phyloP scores from a whole-genome alignment of 92 coral and sea anemone genomes.

The Bergia puertoricense region DNA sequence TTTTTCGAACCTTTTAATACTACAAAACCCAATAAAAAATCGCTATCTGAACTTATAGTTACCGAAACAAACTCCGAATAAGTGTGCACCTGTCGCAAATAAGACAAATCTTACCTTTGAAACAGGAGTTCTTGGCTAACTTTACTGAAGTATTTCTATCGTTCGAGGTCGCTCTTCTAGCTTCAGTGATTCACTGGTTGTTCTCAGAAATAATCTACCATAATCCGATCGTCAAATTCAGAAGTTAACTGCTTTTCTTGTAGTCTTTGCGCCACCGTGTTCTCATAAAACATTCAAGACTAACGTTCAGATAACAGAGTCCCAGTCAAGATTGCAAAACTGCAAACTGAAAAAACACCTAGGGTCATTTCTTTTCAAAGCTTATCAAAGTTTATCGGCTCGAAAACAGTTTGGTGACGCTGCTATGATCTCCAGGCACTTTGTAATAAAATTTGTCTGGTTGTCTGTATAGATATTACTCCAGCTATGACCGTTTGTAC shows the following conservation, averaged over 20 bases:
- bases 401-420: background rate
- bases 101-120: conserved; percentile 10
- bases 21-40: background rate
- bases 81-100: conserved; percentile 20
- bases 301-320: background rate
- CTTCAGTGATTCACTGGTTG: too few species aligned
- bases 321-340: background rate
- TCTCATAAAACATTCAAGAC: conserved; percentile 8
- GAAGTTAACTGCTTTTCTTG: background rate
- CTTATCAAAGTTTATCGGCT: background rate
- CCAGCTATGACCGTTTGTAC: conserved; percentile 12
- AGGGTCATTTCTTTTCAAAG: background rate
- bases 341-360: background rate
- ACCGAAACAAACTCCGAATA: background rate
- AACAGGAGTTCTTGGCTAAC: background rate
- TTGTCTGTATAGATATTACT: background rate
- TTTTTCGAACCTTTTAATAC: background rate
- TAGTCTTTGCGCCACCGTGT: background rate
- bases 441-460: background rate
- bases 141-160: background rate
- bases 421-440: background rate
- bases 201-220: background rate
- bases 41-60: background rate
- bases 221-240: background rate
- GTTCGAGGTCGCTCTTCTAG: background rate